Conservation (phyloP, 2,888 invertebrate genomes). For the Augiades crinisus region DNA sequence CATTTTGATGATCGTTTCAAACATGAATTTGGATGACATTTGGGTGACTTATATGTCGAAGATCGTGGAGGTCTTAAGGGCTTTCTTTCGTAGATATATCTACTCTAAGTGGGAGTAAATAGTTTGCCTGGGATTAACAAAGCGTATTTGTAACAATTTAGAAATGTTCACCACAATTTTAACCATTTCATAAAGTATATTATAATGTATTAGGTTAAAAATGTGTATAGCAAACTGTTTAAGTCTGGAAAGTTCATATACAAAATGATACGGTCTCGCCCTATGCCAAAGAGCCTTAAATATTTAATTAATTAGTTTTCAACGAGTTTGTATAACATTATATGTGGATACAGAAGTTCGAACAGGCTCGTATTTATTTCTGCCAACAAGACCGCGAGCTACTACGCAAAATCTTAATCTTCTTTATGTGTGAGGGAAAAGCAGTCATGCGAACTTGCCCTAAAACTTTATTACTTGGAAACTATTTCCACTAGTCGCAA, state of each 20-base stretch:
- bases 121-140: no score
- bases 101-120: no score
- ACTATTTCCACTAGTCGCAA: conserved; percentile 62
- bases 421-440: conserved; percentile 45
- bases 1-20: no score
- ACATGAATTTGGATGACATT: no score
- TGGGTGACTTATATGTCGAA: no score
- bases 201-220: no score
- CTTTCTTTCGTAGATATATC: no score
- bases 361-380: conserved; percentile 10
- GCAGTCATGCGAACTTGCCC: conserved; percentile 58
- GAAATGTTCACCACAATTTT: no score
- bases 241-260: neutral
- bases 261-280: neutral
- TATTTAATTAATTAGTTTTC: conserved; percentile 1
- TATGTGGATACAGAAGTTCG: neutral
- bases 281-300: neutral
- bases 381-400: conserved; percentile 17
- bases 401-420: conserved; percentile 36
- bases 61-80: no score
- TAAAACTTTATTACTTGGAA: conserved; percentile 58
- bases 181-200: no score
- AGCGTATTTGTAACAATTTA: no score
- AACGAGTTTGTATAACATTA: neutral
- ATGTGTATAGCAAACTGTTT: no score